Evolutionary conservation across 1,140 invertebrate species (phyloP).

Genomic region (Orussus abietinus): DNA sequence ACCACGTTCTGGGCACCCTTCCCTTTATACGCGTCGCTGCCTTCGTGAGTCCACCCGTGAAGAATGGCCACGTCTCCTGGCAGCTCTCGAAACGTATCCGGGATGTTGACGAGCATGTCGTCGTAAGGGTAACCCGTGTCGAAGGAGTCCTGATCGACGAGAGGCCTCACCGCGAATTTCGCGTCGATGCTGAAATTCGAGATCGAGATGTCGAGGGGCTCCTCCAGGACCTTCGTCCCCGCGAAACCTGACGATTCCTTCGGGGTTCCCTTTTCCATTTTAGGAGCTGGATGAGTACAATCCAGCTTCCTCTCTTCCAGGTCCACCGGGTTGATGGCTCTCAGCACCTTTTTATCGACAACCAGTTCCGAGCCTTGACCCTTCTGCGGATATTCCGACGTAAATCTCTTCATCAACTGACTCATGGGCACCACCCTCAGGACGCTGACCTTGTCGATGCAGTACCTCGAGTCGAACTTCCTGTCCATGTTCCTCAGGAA

Average conservation of each 20-base stretch:
- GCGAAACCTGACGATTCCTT: too few species aligned
- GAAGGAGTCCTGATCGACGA: conserved; percentile 26
- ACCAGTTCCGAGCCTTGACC: conserved; percentile 6
- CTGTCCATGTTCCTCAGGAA: conserved; percentile 28
- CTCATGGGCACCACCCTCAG: conserved; percentile 17
- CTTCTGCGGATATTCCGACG: conserved; percentile 1
- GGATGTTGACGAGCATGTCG: conserved; percentile 36
- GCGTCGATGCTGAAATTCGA: conserved; percentile 35
- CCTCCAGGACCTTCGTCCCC: conserved; percentile 18
- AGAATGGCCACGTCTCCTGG: conserved; percentile 26
- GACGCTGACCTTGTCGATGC: conserved; percentile 31
- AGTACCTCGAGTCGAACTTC: conserved; percentile 30
- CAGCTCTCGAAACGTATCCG: conserved; percentile 32
- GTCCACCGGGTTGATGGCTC: conserved; percentile 21
- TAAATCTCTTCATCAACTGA: conserved; percentile 10
- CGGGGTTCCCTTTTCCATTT: conserved; percentile 10
- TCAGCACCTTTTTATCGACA: conserved; percentile 20
- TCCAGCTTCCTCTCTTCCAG: conserved; percentile 24
- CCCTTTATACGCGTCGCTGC: conserved; percentile 33
- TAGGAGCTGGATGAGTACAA: conserved; percentile 24
- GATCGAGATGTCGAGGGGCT: conserved; percentile 34
- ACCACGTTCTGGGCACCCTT: conserved; percentile 37
- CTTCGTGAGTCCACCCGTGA: conserved; percentile 38
- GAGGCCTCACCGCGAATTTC: conserved; percentile 25
- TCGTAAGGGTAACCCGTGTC: conserved; percentile 36